Evolutionary conservation across 2,797 vertebrate genomes (phyloP), one percentile per base, ranked within the genome.

Genomic region (Tangara arthus): DNA sequence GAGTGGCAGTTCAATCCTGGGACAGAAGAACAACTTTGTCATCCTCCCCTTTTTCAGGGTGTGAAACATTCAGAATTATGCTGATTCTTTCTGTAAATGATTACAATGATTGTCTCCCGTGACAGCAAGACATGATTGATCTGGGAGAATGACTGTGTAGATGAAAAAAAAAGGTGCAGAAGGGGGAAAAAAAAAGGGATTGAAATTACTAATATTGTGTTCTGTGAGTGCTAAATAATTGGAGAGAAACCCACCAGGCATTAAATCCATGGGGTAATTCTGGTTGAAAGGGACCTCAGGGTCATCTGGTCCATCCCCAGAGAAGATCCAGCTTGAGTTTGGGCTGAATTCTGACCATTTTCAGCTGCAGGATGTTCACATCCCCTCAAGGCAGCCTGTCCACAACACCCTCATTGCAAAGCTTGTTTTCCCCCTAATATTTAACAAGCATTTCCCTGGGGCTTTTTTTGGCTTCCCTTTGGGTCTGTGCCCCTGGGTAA

Each of bases 351-450:
- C 20, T 57, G 63, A 12, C 30, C 5, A 17, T 30, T 69, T 78
- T 23, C 30, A 81, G 5, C 78, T 37, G 34, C 44, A 66, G 47
- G 12, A 22, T 24, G 50, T 7, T 41, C 42, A 32, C 69, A 69
- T 8, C 27, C 30, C 55, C 59, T 75, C 88, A 27, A 21, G 17
- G 34, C 69, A 85, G 21, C 46, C 21, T 47, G 4, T 32, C 78
- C 12, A 46, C 37, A 12, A 13, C 2, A 17, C 9, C 42, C 63
- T 87, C 63, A 15, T 0, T 14, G 23, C 2, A 28, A 47, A 56
- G 2, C 3, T 6, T 9, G 4, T 24, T 30, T 22, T 0, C 1
- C 1, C 16, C 12, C 13, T 2, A n/a, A 35, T 34, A 57, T 35
- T 73, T 56, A 78, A 60, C 3, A 15, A 46, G 32, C 21, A 32